Base-by-base conservation (phyloP, 2,888 invertebrate species). In the Pammene aurita region DNA sequence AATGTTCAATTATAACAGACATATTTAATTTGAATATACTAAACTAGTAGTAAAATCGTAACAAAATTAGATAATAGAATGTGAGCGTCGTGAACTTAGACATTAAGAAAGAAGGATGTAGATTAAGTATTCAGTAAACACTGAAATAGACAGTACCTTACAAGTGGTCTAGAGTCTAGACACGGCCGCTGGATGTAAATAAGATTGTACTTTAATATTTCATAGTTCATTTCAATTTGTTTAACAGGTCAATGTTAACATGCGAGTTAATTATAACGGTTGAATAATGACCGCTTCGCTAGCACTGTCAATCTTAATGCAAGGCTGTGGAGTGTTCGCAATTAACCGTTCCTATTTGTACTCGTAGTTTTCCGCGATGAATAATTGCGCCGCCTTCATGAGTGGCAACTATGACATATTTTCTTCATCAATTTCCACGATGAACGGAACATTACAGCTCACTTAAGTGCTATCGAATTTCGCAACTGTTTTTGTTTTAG, bases 181-280 rank as follows among this genome's bases (percentile, higher is more conserved):
- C 57, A 60, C 46, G n/a, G 46, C 26, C 41, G 38, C 13, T 55
- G 5, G 54, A 55, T 69, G 58, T 55, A 69, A 55, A 69, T 60
- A 48, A 58, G 54, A 54, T 54, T 46, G 64, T 69, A 38, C 64
- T 60, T 69, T 54, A 60, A 66, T 50, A 68, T 63, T 34, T 77
- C 75, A 76, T 76, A 78, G 78, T 75, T 74, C 73, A 74, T 72
- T 74, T 83, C 84, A 86, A 86, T 85, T 87, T 80, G 77, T 76
- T 78, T 77, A 80, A 71, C 77, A 75, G 86, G 84, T 86, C 88
- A 89, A 88, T 89, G 89, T 84, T 81, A 85, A 81, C 78, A 57
- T 44, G 62, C 35, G 44, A 56, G 70, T 67, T 66, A 67, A 70
- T 70, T 67, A 67, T 67, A 70, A 70, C 61, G 57, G 66, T 57